phyloP scores from a whole-genome alignment of 2,113 vertebrate genomes.

The Anthoscopus minutus region DNA sequence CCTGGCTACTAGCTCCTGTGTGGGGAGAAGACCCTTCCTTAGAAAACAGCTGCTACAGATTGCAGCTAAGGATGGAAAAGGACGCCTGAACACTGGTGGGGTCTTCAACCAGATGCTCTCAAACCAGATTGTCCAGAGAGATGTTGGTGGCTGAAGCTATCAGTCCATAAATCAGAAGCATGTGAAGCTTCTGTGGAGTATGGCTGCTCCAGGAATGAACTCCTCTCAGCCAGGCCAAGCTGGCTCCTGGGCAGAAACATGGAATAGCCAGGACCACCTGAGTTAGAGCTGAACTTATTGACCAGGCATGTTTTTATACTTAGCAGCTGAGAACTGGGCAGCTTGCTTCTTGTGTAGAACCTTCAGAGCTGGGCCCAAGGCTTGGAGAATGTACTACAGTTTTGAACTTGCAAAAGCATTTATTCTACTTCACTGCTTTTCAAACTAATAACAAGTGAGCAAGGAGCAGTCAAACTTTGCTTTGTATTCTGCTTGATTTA shows the following conservation, averaged over 20 bases:
- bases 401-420: not conserved
- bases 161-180: not conserved
- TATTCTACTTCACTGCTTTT: not conserved
- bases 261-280: not conserved
- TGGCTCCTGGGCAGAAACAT: not conserved
- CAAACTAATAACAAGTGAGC: not conserved
- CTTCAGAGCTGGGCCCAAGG: not conserved
- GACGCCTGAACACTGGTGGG: not conserved
- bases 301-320: not conserved
- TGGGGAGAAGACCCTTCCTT: not conserved
- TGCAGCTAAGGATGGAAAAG: not conserved
- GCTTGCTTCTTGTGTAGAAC: not conserved
- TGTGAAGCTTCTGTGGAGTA: fast-evolving
- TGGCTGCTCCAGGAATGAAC: not conserved
- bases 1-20: not conserved
- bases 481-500: not conserved
- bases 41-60: not conserved
- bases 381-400: not conserved
- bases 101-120: not conserved
- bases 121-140: not conserved
- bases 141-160: not conserved
- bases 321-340: not conserved
- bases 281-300: not conserved
- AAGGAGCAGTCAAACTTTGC: not conserved
- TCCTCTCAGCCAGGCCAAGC: not conserved